Conservation (phyloP, 2,113 vertebrate genomes). For the Piprites chloris region DNA sequence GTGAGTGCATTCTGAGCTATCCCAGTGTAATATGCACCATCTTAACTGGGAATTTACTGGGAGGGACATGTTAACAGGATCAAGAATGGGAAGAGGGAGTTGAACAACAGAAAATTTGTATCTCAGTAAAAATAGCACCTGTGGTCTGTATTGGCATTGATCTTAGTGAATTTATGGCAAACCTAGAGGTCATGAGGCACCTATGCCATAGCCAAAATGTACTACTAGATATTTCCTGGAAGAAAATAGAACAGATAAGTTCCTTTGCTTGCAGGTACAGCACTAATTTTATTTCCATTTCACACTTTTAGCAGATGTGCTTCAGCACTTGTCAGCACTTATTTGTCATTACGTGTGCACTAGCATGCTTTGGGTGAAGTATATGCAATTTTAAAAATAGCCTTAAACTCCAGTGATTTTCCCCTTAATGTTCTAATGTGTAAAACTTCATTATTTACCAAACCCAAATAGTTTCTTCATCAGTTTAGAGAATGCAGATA, state of each 20-base stretch:
- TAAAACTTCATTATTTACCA: not conserved
- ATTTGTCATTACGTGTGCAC: not conserved
- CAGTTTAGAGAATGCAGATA: not conserved
- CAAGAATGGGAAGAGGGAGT: not conserved
- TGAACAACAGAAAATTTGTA: not conserved
- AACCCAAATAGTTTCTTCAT: not conserved
- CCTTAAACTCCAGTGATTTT: not conserved
- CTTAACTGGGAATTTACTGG: not conserved
- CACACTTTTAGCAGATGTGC: not conserved
- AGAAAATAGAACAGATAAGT: not conserved
- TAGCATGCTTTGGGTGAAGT: not conserved
- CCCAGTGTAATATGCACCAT: not conserved
- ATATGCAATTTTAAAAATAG: not conserved
- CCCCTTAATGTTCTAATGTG: not conserved
- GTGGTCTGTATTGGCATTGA: not conserved
- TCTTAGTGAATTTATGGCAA: not conserved
- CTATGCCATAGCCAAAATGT: not conserved
- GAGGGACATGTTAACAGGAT: not conserved
- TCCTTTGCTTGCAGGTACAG: not conserved
- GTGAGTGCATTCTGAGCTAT: not conserved
- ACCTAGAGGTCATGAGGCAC: not conserved
- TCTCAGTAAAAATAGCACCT: not conserved
- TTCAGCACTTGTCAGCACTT: not conserved
- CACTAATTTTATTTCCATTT: not conserved
- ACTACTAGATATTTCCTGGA: not conserved